Percentiles rank a stretch among this genome's conserved stretches.
phyloP scores from a whole-genome alignment of 2,797 vertebrate genomes.

The Brachymystax lenok region DNA sequence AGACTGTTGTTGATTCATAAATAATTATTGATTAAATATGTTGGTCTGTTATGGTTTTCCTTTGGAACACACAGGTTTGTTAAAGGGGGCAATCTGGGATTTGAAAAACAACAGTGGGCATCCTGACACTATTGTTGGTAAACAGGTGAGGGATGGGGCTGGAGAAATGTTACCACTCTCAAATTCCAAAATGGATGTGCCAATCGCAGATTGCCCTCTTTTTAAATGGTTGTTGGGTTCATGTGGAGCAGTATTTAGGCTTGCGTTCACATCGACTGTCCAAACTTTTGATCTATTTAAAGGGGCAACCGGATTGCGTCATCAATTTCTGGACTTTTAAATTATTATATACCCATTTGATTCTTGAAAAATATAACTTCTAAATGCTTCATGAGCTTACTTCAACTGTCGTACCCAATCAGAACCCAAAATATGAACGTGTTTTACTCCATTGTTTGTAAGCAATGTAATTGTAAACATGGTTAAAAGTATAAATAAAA shows the following conservation, averaged over 20 bases:
- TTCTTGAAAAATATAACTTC: too few relatives aligned
- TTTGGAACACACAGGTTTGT: background rate
- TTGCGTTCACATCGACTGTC: background rate
- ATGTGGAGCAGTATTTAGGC: too few relatives aligned
- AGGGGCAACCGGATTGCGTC: too few relatives aligned
- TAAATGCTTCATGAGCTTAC: too few relatives aligned
- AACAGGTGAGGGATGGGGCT: background rate
- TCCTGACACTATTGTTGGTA: background rate
- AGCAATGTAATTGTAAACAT: too few relatives aligned
- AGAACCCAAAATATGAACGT: too few relatives aligned
- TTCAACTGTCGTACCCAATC: too few relatives aligned
- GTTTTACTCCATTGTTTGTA: too few relatives aligned
- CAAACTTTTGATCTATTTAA: background rate
- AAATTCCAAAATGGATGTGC: background rate
- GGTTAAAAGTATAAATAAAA: too few relatives aligned
- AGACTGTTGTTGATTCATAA: conserved; percentile 65
- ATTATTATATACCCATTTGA: too few relatives aligned
- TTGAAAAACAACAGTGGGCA: background rate
- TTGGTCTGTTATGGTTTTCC: conserved; percentile 1
- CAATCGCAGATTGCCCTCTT: background rate
- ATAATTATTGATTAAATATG: conserved; percentile 56
- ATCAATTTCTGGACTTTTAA: too few relatives aligned
- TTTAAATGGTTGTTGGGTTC: background rate
- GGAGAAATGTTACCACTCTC: background rate
- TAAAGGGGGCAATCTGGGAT: background rate